phyloP scores from a whole-genome alignment of 2,888 invertebrate genomes.

The Anoncus sp. region DNA sequence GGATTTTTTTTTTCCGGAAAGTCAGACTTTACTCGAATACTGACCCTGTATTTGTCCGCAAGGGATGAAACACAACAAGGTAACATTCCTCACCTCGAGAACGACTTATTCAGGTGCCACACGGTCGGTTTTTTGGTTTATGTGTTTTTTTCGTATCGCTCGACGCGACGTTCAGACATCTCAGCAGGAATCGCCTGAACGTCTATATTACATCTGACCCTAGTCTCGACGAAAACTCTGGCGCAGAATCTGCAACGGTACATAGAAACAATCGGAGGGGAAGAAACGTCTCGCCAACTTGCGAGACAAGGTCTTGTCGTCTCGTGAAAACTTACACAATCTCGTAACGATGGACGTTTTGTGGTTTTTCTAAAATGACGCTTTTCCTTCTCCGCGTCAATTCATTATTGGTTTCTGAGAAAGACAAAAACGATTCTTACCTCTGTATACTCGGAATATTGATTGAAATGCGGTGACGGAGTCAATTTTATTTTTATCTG shows the following conservation, averaged over 20 bases:
- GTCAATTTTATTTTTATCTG: too few species aligned
- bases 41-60: conserved; percentile 4
- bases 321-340: not conserved
- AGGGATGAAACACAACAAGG: conserved; percentile 38
- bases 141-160: not conserved
- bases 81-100: conserved; percentile 45
- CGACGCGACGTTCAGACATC: conserved; percentile 59
- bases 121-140: conserved; percentile 21
- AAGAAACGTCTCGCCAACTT: conserved; percentile 32
- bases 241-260: conserved; percentile 58
- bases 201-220: conserved; percentile 33
- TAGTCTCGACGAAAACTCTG: not conserved
- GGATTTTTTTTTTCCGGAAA: conserved; percentile 44
- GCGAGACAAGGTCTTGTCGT: not conserved
- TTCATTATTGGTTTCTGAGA: too few species aligned
- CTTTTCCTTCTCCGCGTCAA: too few species aligned
- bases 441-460: too few species aligned
- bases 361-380: too few species aligned
- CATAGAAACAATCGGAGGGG: not conserved
- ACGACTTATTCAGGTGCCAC: conserved; percentile 53
- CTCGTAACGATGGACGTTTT: not conserved
- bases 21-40: conserved; percentile 52
- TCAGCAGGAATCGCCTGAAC: conserved; percentile 62
- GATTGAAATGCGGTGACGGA: too few species aligned
- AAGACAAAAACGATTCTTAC: too few species aligned